A percentile compares a stretch with the other conserved stretches of the same genome.
These are phyloP conservation scores for Amyelois transitella DNA, from an alignment of 1,140 invertebrate genomes.

Conservation along the genomic window DNA sequence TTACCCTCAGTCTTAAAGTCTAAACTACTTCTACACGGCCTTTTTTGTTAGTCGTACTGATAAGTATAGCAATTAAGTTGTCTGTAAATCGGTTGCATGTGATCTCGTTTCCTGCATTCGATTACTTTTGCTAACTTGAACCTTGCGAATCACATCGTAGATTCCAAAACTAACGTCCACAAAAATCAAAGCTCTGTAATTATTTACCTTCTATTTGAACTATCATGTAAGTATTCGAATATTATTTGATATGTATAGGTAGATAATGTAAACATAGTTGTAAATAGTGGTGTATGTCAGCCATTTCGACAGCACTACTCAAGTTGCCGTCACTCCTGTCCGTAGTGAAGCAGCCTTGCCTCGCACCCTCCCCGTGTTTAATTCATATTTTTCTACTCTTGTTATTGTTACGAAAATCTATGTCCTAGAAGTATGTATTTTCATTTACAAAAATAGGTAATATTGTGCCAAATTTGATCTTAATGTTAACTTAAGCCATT, in stretches of 20 bases:
- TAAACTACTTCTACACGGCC: not conserved
- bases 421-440: not conserved
- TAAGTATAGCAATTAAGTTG: not conserved
- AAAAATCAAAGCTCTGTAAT: not conserved
- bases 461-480: constrained; percentile 2
- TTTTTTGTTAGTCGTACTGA: not conserved
- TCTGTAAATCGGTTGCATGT: too few relatives aligned
- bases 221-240: not conserved
- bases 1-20: not conserved
- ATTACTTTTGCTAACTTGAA: too few relatives aligned
- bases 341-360: constrained; percentile 1
- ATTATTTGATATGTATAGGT: constrained; percentile 7
- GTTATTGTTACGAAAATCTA: constrained; percentile 15
- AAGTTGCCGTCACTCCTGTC: constrained; percentile 8
- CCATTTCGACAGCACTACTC: constrained; percentile 34
- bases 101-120: too few relatives aligned
- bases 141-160: not conserved
- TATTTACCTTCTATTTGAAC: too few relatives aligned
- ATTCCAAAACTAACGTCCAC: not conserved
- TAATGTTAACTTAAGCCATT: constrained; percentile 2
- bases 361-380: not conserved
- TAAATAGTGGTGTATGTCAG: constrained; percentile 23
- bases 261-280: not conserved
- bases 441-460: not conserved
- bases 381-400: constrained; percentile 6